phyloP scores from a whole-genome alignment of 2,797 vertebrate genomes.

The Toxotes lorentzi region DNA sequence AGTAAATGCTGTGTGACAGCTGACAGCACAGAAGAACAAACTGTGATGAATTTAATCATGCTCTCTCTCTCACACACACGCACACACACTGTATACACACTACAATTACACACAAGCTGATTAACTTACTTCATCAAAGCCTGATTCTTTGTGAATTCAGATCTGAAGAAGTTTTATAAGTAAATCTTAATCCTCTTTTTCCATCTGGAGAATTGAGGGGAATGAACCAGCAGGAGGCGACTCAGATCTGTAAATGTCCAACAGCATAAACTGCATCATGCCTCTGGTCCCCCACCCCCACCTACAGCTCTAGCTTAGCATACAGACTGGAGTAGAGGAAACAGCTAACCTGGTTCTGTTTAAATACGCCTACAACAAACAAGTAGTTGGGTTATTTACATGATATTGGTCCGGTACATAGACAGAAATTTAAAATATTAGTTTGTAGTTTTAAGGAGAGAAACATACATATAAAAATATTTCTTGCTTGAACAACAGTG shows the following conservation, averaged over 20 bases:
- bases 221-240: background rate
- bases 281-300: too few relatives aligned
- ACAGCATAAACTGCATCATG: background rate
- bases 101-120: background rate
- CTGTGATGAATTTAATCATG: background rate
- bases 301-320: too few relatives aligned
- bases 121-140: background rate
- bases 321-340: too few relatives aligned
- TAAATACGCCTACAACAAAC: too few relatives aligned
- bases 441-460: too few relatives aligned
- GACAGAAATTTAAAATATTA: too few relatives aligned
- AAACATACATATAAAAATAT: background rate
- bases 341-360: too few relatives aligned
- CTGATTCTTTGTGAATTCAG: background rate
- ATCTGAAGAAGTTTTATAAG: background rate
- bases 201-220: background rate
- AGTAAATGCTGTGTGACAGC: conserved; percentile 1
- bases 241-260: background rate
- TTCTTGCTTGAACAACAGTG: background rate
- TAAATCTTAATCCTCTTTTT: background rate
- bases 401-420: too few relatives aligned
- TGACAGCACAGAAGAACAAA: background rate
- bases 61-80: background rate
- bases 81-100: background rate
- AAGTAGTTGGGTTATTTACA: too few relatives aligned